Evolutionary conservation across 2,797 vertebrate genomes (phyloP), one percentile per base, ranked within the genome.

Genomic region (Mormyrops boulengeri): DNA sequence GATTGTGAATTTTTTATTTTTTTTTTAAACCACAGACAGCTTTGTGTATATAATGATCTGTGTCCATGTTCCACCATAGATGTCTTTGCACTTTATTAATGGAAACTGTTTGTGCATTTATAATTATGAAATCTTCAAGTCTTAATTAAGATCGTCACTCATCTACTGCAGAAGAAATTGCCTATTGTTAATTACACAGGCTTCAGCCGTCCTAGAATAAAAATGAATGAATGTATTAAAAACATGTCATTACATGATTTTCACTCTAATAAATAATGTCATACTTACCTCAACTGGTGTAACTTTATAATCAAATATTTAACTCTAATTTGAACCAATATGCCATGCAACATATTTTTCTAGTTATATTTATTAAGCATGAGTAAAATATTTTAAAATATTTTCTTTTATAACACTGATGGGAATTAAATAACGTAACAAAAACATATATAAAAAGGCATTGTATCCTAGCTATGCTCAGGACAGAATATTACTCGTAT

Each of bases 381-480:
- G 55, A 95, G 96, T 93, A 95, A 96, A 95, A 94, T 95, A 94
- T 95, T 96, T 95, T 96, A 95, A 95, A 95, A 96, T 96, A 96
- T 96, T 96, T 47, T 66, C 11, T n/a, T 41, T 5, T 47, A 38
- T 62, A 96, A 95, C 95, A 95, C 94, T 49, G 95, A 95, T 95
- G 62, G 62, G 60, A 47, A 86, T 77, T 93, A 94, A 94, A 95
- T 95, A 95, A 60, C 94, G 96, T 95, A 96, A 95, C 95, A 96
- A 97, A 97, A 95, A 95, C 93, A 93, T 95, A 94, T 96, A 95
- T 93, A 96, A 96, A 97, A 95, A 95, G 95, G 93, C 92, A 92
- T 95, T 95, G 94, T 96, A 94, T 96, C 96, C 95, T 94, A 97
- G 95, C 97, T 97, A 95, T 96, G 94, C 94, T 96, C 95, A 96